phyloP scores from a whole-genome alignment of 1,140 invertebrate species.

The Semibalanus balanoides region DNA sequence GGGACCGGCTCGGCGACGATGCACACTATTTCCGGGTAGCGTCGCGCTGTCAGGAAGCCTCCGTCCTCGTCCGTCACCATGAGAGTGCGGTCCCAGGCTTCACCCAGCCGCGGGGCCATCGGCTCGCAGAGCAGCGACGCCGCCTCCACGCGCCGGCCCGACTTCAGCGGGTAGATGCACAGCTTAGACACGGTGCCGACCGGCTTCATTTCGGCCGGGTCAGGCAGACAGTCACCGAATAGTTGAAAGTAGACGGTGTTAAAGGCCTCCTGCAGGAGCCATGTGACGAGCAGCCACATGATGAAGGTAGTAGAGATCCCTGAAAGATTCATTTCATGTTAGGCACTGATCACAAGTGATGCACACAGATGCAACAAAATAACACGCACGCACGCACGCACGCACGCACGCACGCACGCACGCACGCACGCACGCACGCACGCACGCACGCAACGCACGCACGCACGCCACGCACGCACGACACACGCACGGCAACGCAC shows the following conservation, averaged over 20 bases:
- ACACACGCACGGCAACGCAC: too few relatives aligned
- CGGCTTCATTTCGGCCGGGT: not conserved
- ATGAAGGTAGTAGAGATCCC: too few relatives aligned
- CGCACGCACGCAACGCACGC: too few relatives aligned
- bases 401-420: too few relatives aligned
- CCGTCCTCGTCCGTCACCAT: not conserved
- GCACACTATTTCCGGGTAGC: not conserved
- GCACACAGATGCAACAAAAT: too few relatives aligned
- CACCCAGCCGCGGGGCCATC: not conserved
- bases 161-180: not conserved
- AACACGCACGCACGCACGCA: too few relatives aligned
- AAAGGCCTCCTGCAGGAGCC: not conserved
- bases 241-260: not conserved
- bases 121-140: not conserved
- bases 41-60: not conserved
- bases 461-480: too few relatives aligned
- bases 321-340: too few relatives aligned
- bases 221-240: not conserved
- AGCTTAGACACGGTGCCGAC: not conserved
- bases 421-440: too few relatives aligned
- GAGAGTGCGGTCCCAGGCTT: not conserved
- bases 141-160: not conserved
- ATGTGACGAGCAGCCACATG: not conserved
- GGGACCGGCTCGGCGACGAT: not conserved
- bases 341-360: too few relatives aligned